Percentiles rank a stretch among this genome's conserved stretches.
Evolutionary conservation across 2,113 vertebrate genomes (phyloP).

Genomic region (Ictalurus furcatus): DNA sequence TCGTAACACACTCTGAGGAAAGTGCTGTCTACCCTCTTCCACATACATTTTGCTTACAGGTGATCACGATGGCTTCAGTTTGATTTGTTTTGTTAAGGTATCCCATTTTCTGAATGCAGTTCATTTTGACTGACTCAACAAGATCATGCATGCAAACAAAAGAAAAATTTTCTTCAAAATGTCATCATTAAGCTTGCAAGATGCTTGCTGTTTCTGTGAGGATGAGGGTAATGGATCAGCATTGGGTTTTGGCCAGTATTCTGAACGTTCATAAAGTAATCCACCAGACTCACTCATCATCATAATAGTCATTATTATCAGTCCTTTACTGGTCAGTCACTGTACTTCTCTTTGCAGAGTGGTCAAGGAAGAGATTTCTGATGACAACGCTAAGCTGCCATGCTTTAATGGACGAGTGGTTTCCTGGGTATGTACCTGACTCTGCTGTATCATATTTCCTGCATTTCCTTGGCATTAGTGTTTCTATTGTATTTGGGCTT

Average conservation of each 20-base stretch:
- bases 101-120: neutral
- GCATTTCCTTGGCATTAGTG: neutral
- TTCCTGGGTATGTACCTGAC: constrained; percentile 81
- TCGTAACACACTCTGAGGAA: neutral
- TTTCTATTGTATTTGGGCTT: neutral
- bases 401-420: constrained; percentile 92
- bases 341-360: constrained; percentile 73
- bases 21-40: neutral
- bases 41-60: neutral
- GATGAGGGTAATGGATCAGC: neutral
- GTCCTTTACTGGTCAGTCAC: neutral
- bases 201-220: neutral
- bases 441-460: neutral
- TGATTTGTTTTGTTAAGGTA: neutral
- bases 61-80: neutral
- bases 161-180: neutral
- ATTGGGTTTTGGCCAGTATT: neutral
- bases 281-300: neutral
- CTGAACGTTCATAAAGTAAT: neutral
- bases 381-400: constrained; percentile 83
- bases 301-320: neutral
- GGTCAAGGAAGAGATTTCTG: constrained; percentile 92
- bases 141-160: neutral
- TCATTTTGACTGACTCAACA: neutral
- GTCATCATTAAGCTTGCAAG: neutral